phyloP scores from a whole-genome alignment of 2,888 invertebrate genomes.

The Heliconius charithonia region DNA sequence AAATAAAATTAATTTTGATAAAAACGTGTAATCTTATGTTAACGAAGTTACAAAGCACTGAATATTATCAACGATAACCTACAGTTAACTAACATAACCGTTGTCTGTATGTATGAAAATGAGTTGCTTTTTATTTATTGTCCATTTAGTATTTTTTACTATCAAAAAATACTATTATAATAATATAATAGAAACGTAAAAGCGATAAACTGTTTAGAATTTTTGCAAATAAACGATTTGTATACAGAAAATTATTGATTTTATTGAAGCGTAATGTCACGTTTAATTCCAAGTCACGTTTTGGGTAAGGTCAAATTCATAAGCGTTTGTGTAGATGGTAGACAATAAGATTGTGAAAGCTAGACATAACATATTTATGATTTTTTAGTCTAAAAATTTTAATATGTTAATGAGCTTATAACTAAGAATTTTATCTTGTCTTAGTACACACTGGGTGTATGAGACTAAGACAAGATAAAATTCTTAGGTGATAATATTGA shows the following conservation, averaged over 20 bases:
- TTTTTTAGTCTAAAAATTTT: not conserved
- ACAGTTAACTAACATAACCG: not conserved
- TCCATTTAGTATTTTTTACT: not conserved
- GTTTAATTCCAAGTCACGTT: conserved; percentile 27
- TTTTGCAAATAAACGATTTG: not conserved
- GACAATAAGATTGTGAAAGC: not conserved
- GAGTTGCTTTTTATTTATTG: not conserved
- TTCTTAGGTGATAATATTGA: not conserved
- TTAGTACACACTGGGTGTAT: too few species aligned
- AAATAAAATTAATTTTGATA: not conserved
- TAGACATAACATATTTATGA: not conserved
- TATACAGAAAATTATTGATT: not conserved
- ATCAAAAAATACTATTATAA: not conserved
- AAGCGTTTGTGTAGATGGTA: not conserved
- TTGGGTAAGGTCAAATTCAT: conserved; percentile 28
- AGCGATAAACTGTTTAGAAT: not conserved
- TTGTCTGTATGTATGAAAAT: not conserved
- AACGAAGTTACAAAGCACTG: not conserved
- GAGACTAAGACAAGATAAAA: too few species aligned
- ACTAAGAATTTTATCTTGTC: conserved; percentile 14
- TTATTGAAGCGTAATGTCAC: conserved; percentile 24
- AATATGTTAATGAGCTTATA: not conserved
- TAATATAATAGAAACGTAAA: not conserved
- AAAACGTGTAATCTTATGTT: not conserved
- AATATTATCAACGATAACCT: not conserved